These are phyloP conservation scores for Piezodorus guildinii DNA, from an alignment of 1,140 invertebrate species.

Conservation along the genomic window DNA sequence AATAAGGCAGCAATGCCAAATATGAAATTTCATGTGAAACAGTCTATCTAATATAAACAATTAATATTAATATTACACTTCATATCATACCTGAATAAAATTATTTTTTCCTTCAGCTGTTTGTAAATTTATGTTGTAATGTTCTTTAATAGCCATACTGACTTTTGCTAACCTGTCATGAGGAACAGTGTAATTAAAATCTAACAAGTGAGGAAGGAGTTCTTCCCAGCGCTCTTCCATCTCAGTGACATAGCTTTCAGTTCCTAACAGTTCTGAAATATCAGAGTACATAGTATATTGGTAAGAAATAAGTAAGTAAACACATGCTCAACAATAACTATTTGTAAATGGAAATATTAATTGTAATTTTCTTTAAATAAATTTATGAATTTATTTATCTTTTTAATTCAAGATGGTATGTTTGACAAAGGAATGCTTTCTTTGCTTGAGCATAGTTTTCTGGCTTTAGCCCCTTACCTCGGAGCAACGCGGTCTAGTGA, in stretches of 20 bases:
- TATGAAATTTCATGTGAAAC: not conserved
- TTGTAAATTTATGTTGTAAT: conserved; percentile 18
- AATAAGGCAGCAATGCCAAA: not conserved
- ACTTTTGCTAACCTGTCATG: conserved; percentile 13
- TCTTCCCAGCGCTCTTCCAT: conserved; percentile 25
- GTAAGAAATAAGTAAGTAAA: too few relatives aligned
- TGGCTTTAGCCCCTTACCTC: too few relatives aligned
- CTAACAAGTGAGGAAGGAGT: conserved; percentile 26
- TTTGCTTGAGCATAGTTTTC: too few relatives aligned
- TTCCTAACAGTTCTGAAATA: conserved; percentile 24
- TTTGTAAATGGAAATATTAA: too few relatives aligned
- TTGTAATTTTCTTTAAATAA: too few relatives aligned
- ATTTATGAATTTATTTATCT: too few relatives aligned
- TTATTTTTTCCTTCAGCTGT: not conserved
- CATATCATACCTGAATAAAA: conserved; percentile 2
- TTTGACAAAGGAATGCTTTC: too few relatives aligned
- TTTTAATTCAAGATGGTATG: too few relatives aligned
- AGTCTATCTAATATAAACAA: not conserved
- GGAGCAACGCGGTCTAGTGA: too few relatives aligned
- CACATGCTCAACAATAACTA: too few relatives aligned
- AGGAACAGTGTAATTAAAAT: conserved; percentile 26
- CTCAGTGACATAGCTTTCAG: conserved; percentile 15
- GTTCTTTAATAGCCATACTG: conserved; percentile 20
- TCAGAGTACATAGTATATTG: not conserved
- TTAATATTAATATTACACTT: not conserved